These are phyloP conservation scores for Habrosyne pyritoides DNA, from an alignment of 2,888 invertebrate genomes.

Conservation along the genomic window DNA sequence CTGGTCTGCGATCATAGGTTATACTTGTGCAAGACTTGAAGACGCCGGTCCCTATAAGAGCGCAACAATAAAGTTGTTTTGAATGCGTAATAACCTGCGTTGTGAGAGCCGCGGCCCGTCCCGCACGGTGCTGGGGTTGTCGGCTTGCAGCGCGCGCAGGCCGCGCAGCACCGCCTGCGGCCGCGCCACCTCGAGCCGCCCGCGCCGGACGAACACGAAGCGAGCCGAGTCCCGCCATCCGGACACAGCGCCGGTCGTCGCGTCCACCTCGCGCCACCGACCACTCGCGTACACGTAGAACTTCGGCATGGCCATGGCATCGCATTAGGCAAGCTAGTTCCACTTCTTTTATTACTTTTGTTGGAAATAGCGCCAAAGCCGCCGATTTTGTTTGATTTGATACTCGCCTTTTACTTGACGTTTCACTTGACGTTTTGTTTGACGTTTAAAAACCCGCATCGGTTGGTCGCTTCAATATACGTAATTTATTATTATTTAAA, in stretches of 20 bases:
- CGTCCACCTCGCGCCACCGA: conserved; percentile 52
- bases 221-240: conserved; percentile 41
- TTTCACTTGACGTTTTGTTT: too few species aligned
- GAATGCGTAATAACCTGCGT: background rate
- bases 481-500: too few species aligned
- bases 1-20: too few species aligned
- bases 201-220: conserved; percentile 36
- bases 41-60: too few species aligned
- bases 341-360: too few species aligned
- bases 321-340: too few species aligned
- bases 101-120: conserved; percentile 33
- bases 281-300: conserved; percentile 43
- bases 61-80: too few species aligned
- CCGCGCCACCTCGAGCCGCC: conserved; percentile 31
- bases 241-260: conserved; percentile 28
- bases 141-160: conserved; percentile 36
- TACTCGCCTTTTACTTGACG: too few species aligned
- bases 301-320: background rate
- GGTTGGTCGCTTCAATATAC: too few species aligned
- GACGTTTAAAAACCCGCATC: too few species aligned
- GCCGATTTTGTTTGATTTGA: too few species aligned
- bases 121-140: conserved; percentile 26
- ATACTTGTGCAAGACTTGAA: background rate
- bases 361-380: too few species aligned
- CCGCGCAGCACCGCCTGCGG: conserved; percentile 40